phyloP scores from a whole-genome alignment of 2,113 vertebrate genomes.

The Balaeniceps rex region DNA sequence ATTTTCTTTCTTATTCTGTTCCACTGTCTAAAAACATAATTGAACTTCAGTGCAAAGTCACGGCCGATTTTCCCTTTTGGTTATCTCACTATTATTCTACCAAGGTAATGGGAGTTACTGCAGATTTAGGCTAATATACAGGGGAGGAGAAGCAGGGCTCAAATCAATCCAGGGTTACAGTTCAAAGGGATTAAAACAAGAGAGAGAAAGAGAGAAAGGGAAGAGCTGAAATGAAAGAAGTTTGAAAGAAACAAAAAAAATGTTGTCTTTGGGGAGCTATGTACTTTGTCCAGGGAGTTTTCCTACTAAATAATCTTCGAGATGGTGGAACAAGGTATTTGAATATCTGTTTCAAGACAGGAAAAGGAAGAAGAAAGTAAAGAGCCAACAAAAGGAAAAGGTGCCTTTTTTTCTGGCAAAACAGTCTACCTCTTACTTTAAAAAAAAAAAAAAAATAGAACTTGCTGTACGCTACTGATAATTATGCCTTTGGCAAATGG shows the following conservation, averaged over 20 bases:
- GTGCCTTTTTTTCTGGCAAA: neutral
- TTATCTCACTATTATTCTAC: neutral
- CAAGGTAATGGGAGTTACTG: neutral
- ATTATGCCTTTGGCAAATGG: neutral
- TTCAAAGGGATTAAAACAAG: neutral
- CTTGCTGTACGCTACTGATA: neutral
- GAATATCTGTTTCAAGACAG: neutral
- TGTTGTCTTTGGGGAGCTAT: neutral
- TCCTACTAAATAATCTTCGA: slow-evolving; percentile 27
- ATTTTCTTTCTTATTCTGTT: neutral
- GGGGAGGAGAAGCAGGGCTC: neutral
- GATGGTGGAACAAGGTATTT: slow-evolving; percentile 17
- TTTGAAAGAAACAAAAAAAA: neutral
- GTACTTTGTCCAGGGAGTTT: slow-evolving; percentile 37
- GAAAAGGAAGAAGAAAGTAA: slow-evolving; percentile 13
- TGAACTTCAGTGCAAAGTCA: neutral
- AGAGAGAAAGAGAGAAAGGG: neutral
- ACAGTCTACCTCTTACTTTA: neutral
- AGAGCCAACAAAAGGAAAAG: neutral
- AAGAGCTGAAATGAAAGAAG: neutral
- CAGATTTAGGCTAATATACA: neutral
- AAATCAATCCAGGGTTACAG: neutral
- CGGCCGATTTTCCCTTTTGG: neutral
- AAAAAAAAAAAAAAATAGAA: neutral
- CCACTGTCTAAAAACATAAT: neutral